phyloP scores from a whole-genome alignment of 2,888 invertebrate species.

The Drosophila neotestacea region DNA sequence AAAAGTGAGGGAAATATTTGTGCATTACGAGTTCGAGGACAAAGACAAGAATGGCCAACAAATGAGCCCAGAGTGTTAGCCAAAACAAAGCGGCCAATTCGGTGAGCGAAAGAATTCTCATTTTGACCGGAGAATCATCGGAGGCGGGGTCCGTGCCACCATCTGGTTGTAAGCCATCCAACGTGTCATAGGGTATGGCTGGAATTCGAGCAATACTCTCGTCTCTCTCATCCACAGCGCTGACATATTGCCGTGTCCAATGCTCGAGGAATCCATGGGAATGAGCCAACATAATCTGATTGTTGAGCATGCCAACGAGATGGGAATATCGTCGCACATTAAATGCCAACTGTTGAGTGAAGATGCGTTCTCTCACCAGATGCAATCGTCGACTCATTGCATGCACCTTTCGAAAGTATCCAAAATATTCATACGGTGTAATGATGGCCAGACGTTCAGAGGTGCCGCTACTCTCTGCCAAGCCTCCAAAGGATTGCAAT shows the following conservation, averaged over 20 bases:
- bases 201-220: conserved; percentile 53
- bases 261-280: conserved; percentile 68
- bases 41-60: conserved; percentile 53
- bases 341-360: conserved; percentile 73
- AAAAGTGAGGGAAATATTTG: conserved; percentile 33
- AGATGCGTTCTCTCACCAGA: conserved; percentile 71
- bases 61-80: conserved; percentile 68
- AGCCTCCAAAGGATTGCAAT: conserved; percentile 60
- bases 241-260: conserved; percentile 65
- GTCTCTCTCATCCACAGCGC: conserved; percentile 61
- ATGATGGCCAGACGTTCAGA: conserved; percentile 64
- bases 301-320: conserved; percentile 63
- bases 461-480: conserved; percentile 51
- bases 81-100: conserved; percentile 71
- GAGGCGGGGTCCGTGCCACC: conserved; percentile 12
- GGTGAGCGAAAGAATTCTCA: conserved; percentile 59
- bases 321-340: conserved; percentile 73
- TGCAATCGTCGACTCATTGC: conserved; percentile 63
- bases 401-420: conserved; percentile 68
- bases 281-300: conserved; percentile 60
- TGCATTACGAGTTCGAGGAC: conserved; percentile 50
- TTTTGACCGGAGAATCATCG: conserved; percentile 19
- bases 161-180: conserved; percentile 44
- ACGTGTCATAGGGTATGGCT: conserved; percentile 33
- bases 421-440: conserved; percentile 78